Base-by-base conservation (phyloP, 2,888 invertebrate species). In the Drosophila dives region DNA sequence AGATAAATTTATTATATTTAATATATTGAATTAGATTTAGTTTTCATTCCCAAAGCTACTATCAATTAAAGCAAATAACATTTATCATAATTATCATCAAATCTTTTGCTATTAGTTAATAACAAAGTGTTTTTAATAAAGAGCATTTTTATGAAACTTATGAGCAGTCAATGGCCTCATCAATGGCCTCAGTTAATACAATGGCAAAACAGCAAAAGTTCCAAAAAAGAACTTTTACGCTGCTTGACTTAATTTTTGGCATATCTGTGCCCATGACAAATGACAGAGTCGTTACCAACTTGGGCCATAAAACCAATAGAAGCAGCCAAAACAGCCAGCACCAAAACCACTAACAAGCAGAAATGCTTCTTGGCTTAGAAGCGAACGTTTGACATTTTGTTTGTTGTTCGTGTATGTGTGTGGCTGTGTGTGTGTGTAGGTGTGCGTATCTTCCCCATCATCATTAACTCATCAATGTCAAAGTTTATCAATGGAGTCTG, bases 381-480 rank as follows among this genome's bases (percentile, higher is more conserved):
- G 53, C 38, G 36, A 38, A 17, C 62, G 29, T 49, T 68, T 76
- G 79, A 86, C 84, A 89, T 77, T 76, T 87, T 87, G 76, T 70
- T 80, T 80, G 74, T 54, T 55, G 26, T 85, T 40, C 11, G 58
- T 60, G 32, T 45, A 7, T 45, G 42, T 20, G 42, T 36, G 50
- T 40, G 51, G 55, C 23, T 58, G 49, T 59, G 51, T 29, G 56
- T 56, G 32, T 45, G 51, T 51, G 54, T 38, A 36, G 59, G 64
- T 60, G 34, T 65, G 64, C 60, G 61, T 66, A 60, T 68, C 56
- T 56, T 68, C 50, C 48, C 77, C 89, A 86, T 86, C 91, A 87
- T 89, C 90, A 90, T 90, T 90, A 89, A 89, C 83, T 88, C 88
- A 90, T 89, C 89, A 90, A 87, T 89, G 91, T 87, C 83, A 84